phyloP scores from a whole-genome alignment of 2,797 vertebrate genomes.

The Peromyscus eremicus region DNA sequence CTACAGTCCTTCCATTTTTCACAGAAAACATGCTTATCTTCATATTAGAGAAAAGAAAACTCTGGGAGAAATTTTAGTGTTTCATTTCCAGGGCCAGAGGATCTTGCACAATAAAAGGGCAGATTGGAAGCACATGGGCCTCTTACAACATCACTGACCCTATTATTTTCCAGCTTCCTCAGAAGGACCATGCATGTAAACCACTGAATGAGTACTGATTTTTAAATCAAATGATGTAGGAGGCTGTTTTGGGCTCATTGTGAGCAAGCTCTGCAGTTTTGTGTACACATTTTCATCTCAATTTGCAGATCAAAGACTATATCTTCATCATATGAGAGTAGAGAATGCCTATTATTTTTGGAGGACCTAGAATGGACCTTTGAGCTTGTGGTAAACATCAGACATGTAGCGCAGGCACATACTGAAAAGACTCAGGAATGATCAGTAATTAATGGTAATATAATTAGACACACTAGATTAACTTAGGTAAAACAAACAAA shows the following conservation, averaged over 20 bases:
- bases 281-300: background rate
- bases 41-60: background rate
- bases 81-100: conserved; percentile 62
- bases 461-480: background rate
- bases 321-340: background rate
- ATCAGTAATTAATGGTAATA: background rate
- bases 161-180: background rate
- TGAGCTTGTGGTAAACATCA: background rate
- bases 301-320: conserved; percentile 17
- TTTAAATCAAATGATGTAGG: background rate
- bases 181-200: background rate
- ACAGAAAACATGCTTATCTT: background rate
- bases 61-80: background rate
- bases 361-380: background rate
- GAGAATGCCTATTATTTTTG: background rate
- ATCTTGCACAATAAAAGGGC: background rate
- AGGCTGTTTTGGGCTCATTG: background rate
- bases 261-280: background rate
- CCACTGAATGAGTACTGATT: background rate
- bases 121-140: background rate
- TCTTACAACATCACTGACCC: background rate
- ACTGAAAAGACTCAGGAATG: background rate
- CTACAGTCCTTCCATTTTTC: conserved; percentile 1
- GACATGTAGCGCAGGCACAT: background rate
- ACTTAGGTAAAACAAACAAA: conserved; percentile 28